These are phyloP conservation scores for Morus bassanus DNA, from an alignment of 2,797 vertebrate genomes.

Conservation along the genomic window DNA sequence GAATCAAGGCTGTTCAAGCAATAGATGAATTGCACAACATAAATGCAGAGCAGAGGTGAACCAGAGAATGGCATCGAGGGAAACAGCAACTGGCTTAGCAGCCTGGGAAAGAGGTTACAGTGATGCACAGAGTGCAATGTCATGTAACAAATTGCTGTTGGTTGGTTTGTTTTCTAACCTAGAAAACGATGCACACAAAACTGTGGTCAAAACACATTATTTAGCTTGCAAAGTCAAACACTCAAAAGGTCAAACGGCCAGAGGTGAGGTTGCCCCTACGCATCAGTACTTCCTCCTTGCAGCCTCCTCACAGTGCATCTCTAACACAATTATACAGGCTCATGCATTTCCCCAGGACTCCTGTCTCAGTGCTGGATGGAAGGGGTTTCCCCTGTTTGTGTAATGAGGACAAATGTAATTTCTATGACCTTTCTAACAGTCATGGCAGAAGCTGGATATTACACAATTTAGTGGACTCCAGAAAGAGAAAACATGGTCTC, in stretches of 20 bases:
- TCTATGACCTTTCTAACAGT: background rate
- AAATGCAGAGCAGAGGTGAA: background rate
- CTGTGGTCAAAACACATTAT: background rate
- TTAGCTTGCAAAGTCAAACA: background rate
- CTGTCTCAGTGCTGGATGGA: background rate
- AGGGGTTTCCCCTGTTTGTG: background rate
- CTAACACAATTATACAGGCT: no score
- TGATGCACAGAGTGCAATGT: accelerated
- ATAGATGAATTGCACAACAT: background rate
- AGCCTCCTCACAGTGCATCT: background rate
- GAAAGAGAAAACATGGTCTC: background rate
- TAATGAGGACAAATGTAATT: background rate
- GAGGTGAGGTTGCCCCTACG: background rate
- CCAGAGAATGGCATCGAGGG: accelerated
- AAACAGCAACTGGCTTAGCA: background rate
- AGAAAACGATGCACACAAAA: background rate
- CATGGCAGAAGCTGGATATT: background rate
- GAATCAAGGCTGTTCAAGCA: background rate
- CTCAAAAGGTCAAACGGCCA: background rate
- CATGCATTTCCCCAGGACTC: background rate
- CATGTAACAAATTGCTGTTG: background rate
- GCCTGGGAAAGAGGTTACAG: background rate
- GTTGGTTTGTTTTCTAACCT: background rate
- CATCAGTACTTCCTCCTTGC: background rate
- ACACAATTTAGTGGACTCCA: background rate